These are phyloP conservation scores for Cyanoramphus novaezelandiae DNA, from an alignment of 2,113 vertebrate genomes.

Conservation along the genomic window DNA sequence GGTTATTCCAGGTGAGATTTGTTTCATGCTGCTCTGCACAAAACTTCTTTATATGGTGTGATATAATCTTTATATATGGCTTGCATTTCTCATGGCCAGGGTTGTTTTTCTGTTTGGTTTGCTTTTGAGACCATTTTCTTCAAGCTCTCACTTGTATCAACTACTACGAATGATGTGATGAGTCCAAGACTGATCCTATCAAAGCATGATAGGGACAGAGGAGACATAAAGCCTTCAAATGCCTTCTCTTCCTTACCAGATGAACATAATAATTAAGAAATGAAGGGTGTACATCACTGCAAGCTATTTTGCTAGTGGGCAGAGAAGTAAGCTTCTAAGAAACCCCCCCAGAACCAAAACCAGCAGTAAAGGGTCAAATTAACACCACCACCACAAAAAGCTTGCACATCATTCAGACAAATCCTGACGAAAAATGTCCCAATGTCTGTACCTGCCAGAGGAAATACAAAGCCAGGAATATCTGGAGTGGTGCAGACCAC, in stretches of 20 bases:
- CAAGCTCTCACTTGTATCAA: neutral
- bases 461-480: slow-evolving; percentile 90
- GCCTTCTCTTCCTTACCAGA: neutral
- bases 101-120: neutral
- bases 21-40: neutral
- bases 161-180: neutral
- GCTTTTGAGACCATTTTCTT: neutral
- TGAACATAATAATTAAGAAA: neutral
- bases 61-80: neutral
- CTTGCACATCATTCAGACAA: neutral
- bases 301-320: neutral
- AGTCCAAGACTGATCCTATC: neutral
- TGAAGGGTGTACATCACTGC: neutral
- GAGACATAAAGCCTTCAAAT: neutral
- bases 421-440: neutral
- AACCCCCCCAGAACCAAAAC: neutral
- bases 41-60: neutral
- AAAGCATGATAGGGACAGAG: neutral
- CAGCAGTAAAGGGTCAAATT: neutral
- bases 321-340: neutral
- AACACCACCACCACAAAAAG: neutral
- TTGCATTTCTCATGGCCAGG: neutral
- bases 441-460: slow-evolving; percentile 87
- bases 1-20: neutral
- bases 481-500: slow-evolving; percentile 96